A percentile compares a stretch with the other conserved stretches of the same genome.
These are phyloP conservation scores for Lamellibrachia luymesi DNA, from an alignment of 1,140 invertebrate genomes.

Conservation along the genomic window DNA sequence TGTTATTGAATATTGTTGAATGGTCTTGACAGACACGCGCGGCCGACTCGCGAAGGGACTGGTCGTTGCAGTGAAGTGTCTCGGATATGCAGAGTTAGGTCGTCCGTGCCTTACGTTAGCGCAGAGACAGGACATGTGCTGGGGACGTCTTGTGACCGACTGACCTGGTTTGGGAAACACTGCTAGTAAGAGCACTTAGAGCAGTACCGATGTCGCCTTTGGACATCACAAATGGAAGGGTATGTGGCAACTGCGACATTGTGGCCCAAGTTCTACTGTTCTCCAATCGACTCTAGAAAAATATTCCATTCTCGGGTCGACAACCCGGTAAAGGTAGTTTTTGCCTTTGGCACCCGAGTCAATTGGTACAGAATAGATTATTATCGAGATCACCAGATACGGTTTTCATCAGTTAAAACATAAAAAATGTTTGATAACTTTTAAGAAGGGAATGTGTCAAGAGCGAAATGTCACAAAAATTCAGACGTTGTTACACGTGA, in stretches of 20 bases:
- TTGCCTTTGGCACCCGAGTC: not conserved
- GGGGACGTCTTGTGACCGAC: not conserved
- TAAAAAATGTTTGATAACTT: not conserved
- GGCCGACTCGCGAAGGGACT: not conserved
- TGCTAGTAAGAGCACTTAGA: not conserved
- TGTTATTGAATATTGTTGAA: too few species aligned
- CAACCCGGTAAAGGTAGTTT: not conserved
- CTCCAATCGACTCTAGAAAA: not conserved
- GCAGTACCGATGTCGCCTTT: not conserved
- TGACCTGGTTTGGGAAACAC: not conserved
- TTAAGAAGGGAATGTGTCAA: not conserved
- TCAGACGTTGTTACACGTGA: too few species aligned
- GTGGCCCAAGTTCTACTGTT: not conserved
- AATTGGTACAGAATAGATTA: slow-evolving; percentile 30
- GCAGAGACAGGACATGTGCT: not conserved
- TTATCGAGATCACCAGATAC: not conserved
- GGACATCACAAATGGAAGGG: not conserved
- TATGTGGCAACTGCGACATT: too few species aligned
- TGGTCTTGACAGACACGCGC: too few species aligned
- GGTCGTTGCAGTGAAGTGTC: not conserved
- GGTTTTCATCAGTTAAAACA: slow-evolving; percentile 9
- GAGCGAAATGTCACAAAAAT: not conserved
- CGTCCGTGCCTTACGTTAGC: not conserved
- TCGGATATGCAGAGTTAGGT: not conserved
- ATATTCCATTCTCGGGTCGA: slow-evolving; percentile 25